Base-by-base conservation (phyloP, 1,140 invertebrate species). In the Zaprionus ghesquierei region DNA sequence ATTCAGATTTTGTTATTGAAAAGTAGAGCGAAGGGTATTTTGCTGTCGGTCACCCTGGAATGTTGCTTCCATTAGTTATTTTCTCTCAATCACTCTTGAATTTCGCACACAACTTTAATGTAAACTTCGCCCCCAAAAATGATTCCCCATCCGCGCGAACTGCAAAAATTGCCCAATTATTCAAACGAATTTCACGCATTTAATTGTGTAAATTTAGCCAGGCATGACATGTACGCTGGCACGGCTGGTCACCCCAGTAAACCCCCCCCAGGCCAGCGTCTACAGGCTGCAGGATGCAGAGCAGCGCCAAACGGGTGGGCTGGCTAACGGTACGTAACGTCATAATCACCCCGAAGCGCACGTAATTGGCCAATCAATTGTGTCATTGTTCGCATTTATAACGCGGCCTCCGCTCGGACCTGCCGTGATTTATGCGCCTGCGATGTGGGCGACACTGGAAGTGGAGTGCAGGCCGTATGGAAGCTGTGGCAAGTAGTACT, bases 321-420 rank as follows among this genome's bases (percentile, higher is more conserved):
- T 61, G 81, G 53, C 81, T 86, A 87, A 87, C 84, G 79, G 80
- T 71, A 89, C 77, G 84, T 89, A 89, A 89, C 84, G 84, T 89
- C 84, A 89, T 89, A 89, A 89, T 89, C 84, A 89, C 84, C 85
- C 85, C 69, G 81, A 89, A 89, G 85, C 86, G 74, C 69, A 89
- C 84, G 77, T 91, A 91, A 91, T 91, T 91, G 90, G 82, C 90
- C 90, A 91, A 91, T 91, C 89, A 91, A 90, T 91, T 91, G 80
- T 89, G 80, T 82, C 90, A 91, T 89, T 91, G 90, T 91, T 91
- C 86, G 79, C 89, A 91, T 91, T 91, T 91, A 91, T 91, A 89
- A 91, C 89, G 79, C 85, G 84, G 75, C 70, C 84, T 74, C 63
- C 35, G 61, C 61, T 87, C 49, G 69, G 65, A 23, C 56, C 54